Evolutionary conservation across 2,888 invertebrate genomes (phyloP).

Genomic region (Hydrotaea cyrtoneurina): DNA sequence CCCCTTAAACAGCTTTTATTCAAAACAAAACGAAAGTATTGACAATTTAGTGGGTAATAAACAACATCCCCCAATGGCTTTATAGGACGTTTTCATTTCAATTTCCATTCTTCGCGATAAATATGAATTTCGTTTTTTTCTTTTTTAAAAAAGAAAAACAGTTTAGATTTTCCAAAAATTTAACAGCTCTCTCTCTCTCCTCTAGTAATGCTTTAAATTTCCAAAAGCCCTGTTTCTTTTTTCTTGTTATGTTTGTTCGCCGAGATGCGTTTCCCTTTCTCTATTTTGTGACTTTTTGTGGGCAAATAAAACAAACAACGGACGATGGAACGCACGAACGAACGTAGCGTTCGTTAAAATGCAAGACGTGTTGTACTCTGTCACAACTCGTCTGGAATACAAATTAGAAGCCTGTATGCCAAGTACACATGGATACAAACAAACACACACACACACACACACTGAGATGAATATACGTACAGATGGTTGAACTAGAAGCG

Average conservation of each 20-base stretch:
- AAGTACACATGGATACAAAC: neutral
- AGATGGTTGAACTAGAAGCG: neutral
- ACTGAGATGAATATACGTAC: slow-evolving; percentile 7
- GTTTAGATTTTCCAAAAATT: slow-evolving; percentile 9
- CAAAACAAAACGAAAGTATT: slow-evolving; percentile 37
- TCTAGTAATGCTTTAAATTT: slow-evolving; percentile 52
- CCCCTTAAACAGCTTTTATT: neutral
- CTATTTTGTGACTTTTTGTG: slow-evolving; percentile 54
- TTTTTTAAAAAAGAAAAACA: neutral
- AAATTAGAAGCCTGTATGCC: slow-evolving; percentile 74
- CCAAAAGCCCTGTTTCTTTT: slow-evolving; percentile 46
- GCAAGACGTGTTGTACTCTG: slow-evolving; percentile 66
- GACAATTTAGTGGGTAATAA: slow-evolving; percentile 23
- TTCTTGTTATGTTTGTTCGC: slow-evolving; percentile 5
- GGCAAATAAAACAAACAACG: slow-evolving; percentile 59
- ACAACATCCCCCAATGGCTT: slow-evolving; percentile 53
- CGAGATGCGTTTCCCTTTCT: slow-evolving; percentile 55
- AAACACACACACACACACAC: neutral
- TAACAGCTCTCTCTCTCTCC: no score
- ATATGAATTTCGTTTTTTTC: no score
- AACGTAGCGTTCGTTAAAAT: slow-evolving; percentile 60
- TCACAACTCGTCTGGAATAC: slow-evolving; percentile 79
- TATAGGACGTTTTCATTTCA: slow-evolving; percentile 34
- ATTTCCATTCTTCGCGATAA: slow-evolving; percentile 16
- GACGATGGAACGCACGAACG: no score